Evolutionary conservation across 1,140 invertebrate genomes (phyloP).

Genomic region (Conus betulinus): DNA sequence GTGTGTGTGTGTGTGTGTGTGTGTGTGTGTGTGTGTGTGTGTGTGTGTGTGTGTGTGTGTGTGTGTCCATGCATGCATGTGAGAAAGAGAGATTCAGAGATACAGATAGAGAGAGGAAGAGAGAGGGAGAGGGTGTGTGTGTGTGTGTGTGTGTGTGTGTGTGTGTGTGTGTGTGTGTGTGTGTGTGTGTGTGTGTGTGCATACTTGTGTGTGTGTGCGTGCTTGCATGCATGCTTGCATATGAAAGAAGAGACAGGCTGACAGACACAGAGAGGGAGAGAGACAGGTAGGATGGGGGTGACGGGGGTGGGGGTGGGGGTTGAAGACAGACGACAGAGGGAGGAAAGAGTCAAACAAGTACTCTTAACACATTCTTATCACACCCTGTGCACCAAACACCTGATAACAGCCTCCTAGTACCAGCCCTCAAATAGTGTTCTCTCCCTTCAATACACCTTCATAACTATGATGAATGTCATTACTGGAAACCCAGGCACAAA

Average conservation of each 20-base stretch:
- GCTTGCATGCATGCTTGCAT: conserved; percentile 10
- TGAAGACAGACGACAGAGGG: neutral
- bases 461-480: neutral
- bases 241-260: neutral
- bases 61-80: no score
- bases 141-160: no score
- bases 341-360: neutral
- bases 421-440: no score
- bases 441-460: neutral
- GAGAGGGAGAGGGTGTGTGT: no score
- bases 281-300: neutral
- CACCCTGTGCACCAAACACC: neutral
- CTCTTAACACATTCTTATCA: neutral
- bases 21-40: no score
- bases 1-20: no score
- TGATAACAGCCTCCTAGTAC: no score
- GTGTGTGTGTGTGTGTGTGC: neutral
- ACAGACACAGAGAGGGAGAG: neutral
- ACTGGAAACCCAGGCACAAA: neutral
- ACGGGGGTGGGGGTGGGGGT: neutral
- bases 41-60: no score
- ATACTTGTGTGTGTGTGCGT: neutral
- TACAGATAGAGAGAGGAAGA: no score
- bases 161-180: neutral
- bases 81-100: no score